phyloP scores from a whole-genome alignment of 2,888 invertebrate genomes.

The Eupithecia pulchellata region DNA sequence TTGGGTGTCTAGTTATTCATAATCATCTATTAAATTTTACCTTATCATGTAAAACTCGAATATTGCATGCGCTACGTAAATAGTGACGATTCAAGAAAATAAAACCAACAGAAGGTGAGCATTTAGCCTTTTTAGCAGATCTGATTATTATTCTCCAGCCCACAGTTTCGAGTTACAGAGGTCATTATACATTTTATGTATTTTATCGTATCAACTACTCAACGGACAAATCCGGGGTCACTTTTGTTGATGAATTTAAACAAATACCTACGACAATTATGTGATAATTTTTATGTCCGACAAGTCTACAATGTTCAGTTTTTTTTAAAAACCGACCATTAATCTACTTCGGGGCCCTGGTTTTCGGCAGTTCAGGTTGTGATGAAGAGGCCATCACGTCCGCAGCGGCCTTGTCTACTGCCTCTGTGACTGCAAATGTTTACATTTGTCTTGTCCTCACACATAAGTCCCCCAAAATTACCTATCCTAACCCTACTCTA shows the following conservation, averaged over 20 bases:
- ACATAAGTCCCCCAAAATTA: slow-evolving; percentile 7
- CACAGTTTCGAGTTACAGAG: not conserved
- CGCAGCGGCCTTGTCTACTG: slow-evolving; percentile 8
- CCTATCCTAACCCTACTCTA: slow-evolving; percentile 6
- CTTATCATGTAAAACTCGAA: not conserved
- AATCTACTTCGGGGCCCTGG: not conserved
- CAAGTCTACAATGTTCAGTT: not conserved
- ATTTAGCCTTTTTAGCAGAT: not conserved
- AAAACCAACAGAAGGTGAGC: not conserved
- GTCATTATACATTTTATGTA: not conserved
- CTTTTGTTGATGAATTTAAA: not conserved
- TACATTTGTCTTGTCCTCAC: slow-evolving; percentile 13
- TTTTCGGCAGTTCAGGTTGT: slow-evolving; percentile 7
- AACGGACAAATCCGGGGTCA: not conserved
- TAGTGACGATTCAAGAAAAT: not conserved
- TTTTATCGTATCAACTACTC: not conserved
- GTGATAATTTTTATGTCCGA: not conserved
- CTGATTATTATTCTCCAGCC: not conserved
- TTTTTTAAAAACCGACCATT: not conserved
- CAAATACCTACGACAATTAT: not conserved
- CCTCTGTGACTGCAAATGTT: slow-evolving; percentile 19
- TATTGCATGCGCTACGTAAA: not conserved
- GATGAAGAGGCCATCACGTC: slow-evolving; percentile 14
- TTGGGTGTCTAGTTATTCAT: no score
- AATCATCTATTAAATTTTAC: not conserved